Evolutionary conservation across 37 sponge, comb jelly and placozoan species (phyloP).

Genomic region (Amphimedon queenslandica): DNA sequence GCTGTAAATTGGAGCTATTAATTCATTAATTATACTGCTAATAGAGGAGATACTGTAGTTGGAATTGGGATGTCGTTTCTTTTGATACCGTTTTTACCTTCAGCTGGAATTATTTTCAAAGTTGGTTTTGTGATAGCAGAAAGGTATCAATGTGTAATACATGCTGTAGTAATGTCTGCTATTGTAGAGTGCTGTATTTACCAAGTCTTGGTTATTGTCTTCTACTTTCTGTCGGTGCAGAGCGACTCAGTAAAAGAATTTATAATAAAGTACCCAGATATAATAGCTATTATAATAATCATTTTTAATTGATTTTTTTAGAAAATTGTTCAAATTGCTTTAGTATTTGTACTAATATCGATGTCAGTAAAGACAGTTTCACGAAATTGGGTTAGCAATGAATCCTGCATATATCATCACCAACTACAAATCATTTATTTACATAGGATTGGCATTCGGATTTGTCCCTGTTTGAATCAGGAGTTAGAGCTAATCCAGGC

Average conservation of each 20-base stretch:
- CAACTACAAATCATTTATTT: too few species aligned
- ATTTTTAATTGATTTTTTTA: not conserved
- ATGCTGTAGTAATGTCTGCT: not conserved
- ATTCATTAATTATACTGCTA: too few species aligned
- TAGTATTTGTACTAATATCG: constrained; percentile 27
- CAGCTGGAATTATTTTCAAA: constrained; percentile 71
- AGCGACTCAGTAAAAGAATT: constrained; percentile 5
- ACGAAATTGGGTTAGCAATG: constrained; percentile 58
- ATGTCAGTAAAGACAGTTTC: constrained; percentile 48
- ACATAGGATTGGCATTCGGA: constrained; percentile 82
- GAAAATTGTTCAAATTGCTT: not conserved
- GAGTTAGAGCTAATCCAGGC: constrained; percentile 59
- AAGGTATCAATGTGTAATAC: constrained; percentile 28
- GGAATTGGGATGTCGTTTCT: constrained; percentile 59
- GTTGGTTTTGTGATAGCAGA: constrained; percentile 92
- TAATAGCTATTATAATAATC: not conserved
- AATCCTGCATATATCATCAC: too few species aligned
- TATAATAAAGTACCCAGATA: not conserved
- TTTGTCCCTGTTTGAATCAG: constrained; percentile 68
- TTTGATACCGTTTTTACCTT: constrained; percentile 77
- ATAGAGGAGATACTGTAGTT: too few species aligned
- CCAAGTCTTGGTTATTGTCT: constrained; percentile 83
- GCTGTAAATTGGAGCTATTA: too few species aligned
- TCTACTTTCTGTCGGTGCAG: constrained; percentile 58
- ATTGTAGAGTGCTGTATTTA: constrained; percentile 71